Evolutionary conservation across 2,113 vertebrate genomes (phyloP).

Genomic region (Protobothrops mucrosquamatus): DNA sequence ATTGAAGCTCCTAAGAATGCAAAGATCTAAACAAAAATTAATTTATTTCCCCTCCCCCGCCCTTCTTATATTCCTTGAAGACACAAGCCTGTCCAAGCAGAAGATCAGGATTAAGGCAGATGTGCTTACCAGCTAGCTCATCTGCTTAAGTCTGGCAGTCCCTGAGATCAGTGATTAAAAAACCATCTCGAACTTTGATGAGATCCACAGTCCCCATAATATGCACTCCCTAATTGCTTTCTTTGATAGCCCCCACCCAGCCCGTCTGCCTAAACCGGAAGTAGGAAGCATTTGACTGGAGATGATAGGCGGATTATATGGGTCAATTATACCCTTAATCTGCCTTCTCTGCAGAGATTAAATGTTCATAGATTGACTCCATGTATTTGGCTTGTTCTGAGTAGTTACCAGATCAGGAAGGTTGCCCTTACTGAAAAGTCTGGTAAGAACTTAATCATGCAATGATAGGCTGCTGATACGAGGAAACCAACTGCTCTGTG

Average conservation of each 20-base stretch:
- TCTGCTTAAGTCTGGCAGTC: slow-evolving; percentile 85
- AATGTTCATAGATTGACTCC: slow-evolving; percentile 91
- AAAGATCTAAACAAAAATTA: slow-evolving; percentile 80
- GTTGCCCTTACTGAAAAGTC: slow-evolving; percentile 81
- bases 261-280: slow-evolving; percentile 68
- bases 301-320: slow-evolving; percentile 93
- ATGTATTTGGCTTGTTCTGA: slow-evolving; percentile 91
- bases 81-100: slow-evolving; percentile 77
- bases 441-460: slow-evolving; percentile 77
- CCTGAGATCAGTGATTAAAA: slow-evolving; percentile 95
- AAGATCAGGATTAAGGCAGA: slow-evolving; percentile 95
- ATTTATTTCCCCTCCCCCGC: slow-evolving; percentile 74
- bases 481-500: slow-evolving; percentile 40
- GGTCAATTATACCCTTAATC: slow-evolving; percentile 99
- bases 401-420: slow-evolving; percentile 88
- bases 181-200: slow-evolving; percentile 84
- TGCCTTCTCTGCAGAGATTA: slow-evolving; percentile 87
- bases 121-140: slow-evolving; percentile 89
- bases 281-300: slow-evolving; percentile 75
- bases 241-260: slow-evolving; percentile 59
- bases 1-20: slow-evolving; percentile 72
- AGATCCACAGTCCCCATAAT: slow-evolving; percentile 82
- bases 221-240: slow-evolving; percentile 64
- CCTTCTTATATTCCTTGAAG: slow-evolving; percentile 85
- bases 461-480: slow-evolving; percentile 57